A percentile compares a stretch with the other conserved stretches of the same genome.
Conservation (phyloP, 64 coral and sea anemone genomes). For the Hydrozoanthus tunicans region DNA sequence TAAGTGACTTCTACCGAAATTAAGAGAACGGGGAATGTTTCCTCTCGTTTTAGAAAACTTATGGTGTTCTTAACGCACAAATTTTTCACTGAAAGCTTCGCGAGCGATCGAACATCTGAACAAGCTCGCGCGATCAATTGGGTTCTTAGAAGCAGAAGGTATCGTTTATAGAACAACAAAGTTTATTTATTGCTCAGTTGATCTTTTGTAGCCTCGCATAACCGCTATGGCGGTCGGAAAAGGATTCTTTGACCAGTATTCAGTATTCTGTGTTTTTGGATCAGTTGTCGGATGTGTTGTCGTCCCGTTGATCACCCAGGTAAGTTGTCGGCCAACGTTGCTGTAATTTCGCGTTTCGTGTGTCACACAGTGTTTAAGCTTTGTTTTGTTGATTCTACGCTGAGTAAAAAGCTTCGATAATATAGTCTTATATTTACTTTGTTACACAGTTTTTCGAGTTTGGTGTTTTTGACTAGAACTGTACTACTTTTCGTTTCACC, state of each 20-base stretch:
- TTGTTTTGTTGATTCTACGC: conserved; percentile 24
- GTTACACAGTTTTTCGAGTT: not conserved
- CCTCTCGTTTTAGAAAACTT: not conserved
- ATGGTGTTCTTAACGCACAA: not conserved
- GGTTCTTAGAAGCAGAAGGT: conserved; percentile 34
- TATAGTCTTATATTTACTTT: not conserved
- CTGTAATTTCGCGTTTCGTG: conserved; percentile 1
- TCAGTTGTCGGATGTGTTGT: conserved; percentile 99
- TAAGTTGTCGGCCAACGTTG: conserved; percentile 25
- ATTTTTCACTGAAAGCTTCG: not conserved
- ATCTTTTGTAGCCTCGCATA: conserved; percentile 50
- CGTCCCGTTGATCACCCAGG: conserved; percentile 97
- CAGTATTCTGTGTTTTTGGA: conserved; percentile 99
- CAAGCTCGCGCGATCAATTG: conserved; percentile 47
- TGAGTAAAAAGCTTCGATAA: conserved; percentile 39
- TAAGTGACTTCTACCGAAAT: conserved; percentile 24
- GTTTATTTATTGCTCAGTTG: conserved; percentile 63
- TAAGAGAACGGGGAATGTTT: not conserved
- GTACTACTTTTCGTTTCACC: not conserved
- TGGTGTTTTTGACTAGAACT: conserved; percentile 3
- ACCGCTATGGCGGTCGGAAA: conserved; percentile 96
- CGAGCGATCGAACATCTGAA: conserved; percentile 33
- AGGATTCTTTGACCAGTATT: conserved; percentile 99
- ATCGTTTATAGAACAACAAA: conserved; percentile 34
- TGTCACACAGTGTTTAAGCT: conserved; percentile 41